Base-by-base conservation (phyloP, 1,140 invertebrate species). In the Neuroterus valhalla region DNA sequence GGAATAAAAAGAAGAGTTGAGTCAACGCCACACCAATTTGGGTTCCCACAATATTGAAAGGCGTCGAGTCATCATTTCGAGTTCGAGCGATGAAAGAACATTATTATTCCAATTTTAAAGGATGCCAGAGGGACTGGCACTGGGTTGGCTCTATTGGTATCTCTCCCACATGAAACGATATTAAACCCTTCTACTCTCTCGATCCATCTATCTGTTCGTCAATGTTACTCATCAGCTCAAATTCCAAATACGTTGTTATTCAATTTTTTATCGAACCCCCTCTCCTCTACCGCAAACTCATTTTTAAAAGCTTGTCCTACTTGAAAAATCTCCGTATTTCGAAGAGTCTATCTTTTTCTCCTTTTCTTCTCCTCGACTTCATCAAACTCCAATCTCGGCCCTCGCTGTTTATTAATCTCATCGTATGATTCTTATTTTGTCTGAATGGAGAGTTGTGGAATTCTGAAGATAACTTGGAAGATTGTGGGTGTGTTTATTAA, bases 61-160 rank as follows among this genome's bases (percentile, higher is more conserved):
- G 50, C 82, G 87, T 86, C 83, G 87, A 89, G 87, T 89, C 88
- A 89, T 88, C 85, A 80, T 88, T 88, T 86, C 81, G 84, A 86
- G 87, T 84, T 83, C 81, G 84, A 85, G 80, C 85, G 83, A 86
- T 84, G 85, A 86, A 85, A 86, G 84, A 89, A 88, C 82, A 85
- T 89, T 89, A 89, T 89, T 89, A 89, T 89, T 89, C 88, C 88
- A 89, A 88, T 89, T 89, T 89, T 89, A 84, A 89, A 88, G 83
- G 86, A 87, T 77, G 80, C 77, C 21, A 67, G 67, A 70, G 66
- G 38, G 19, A 68, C 71, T 67, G 70, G 76, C 81, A 80, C 72
- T 75, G 68, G 73, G 55, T 70, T 50, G 71, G 73, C 66, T 77
- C 80, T 82, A 86, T 85, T 80, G 74, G 84, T 48, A 44, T 79